Base-by-base conservation (phyloP, 1,140 invertebrate genomes). In the Diuraphis noxia region DNA sequence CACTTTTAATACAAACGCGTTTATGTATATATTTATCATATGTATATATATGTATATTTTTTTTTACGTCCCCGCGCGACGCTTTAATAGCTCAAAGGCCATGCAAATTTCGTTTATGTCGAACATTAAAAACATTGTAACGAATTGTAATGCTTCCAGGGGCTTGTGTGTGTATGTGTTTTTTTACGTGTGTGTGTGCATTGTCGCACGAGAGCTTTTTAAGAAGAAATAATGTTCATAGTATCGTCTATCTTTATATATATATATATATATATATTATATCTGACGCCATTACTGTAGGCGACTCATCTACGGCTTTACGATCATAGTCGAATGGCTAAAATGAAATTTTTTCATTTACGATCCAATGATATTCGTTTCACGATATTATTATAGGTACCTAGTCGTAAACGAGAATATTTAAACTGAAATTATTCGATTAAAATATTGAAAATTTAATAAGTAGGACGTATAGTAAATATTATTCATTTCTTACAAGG, bases 41-140 rank as follows among this genome's bases (percentile, higher is more conserved):
- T 46, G 13, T 46, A 46, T 46, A 46, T 46, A 17, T 49, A 43
- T 43, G 9, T n/a, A 43, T 46, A 10, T 72, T 43, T 72, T 72
- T 89, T 79, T 90, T 90, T 90, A 77, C 40, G 88, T 79, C 77
- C 8, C 23, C 34, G 0, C 77, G 38, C 30, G n/a, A 46, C 63
- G 63, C 81, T 90, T 90, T 90, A 49, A 90, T 81, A 81, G 88
- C 77, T 52, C 34, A 81, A 90, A 90, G 72, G 88, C 88, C 77
- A 49, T 81, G 88, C 34, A 49, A 90, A 90, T 90, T 90, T 90
- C 34, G 34, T 90, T 90, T 90, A 90, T 90, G 72, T 40, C 30
- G 21, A 79, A 79, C 72, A n/a, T 43, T 81, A 90, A 89, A 72
- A 90, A 90, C 72, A 90, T 90, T 90, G 63, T 90, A 90, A 90